Base-by-base conservation (phyloP, 2,113 vertebrate species). In the Albula goreensis region DNA sequence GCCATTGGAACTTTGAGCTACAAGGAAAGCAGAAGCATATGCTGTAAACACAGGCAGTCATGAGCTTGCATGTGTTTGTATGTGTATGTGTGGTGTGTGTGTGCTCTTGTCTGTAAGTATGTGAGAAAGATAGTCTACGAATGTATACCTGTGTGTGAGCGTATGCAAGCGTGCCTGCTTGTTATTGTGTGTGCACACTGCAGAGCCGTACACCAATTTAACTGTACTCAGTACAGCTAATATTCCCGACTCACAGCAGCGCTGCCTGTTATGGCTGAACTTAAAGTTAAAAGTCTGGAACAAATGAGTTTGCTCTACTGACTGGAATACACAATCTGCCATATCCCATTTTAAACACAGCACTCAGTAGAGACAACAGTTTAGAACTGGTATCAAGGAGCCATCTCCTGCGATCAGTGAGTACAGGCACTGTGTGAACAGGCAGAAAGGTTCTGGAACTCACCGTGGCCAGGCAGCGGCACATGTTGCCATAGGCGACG, bases 401-500 rank as follows among this genome's bases (percentile, higher is more conserved):
- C 70, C n/a, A 74, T 2, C 8, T 7, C 8, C 19, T 70, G 12
- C 1, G 19, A 22, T 70, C 63, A 74, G 9, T 22, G n/a, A 10
- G n/a, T n/a, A 31, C 5, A 74, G 9, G 4, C n/a, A 22, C 70
- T 50, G 10, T n/a, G 50, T 78, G 80, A 1, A 2, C 31, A 57
- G 41, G 2, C 10, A 49, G 4, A 0, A 66, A 0, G 2, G 50
- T 8, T 53, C 87, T 0, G 2, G 78, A 63, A 93, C 97, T 97
- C 94, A 99, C 98, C 95, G 96, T 98, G 88, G 97, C 96, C 80
- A 99, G 97, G 93, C 98, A 99, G 52, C 97, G 95, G 95, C 98
- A 99, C 98, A 99, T 99, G 95, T 99, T 99, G 94, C 97, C 98
- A 0, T 99, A 99, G 0, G 98, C 98, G 94, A 99, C 97, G 0